These are phyloP conservation scores for Lydus trimaculatus DNA, from an alignment of 2,888 invertebrate species.

Conservation along the genomic window DNA sequence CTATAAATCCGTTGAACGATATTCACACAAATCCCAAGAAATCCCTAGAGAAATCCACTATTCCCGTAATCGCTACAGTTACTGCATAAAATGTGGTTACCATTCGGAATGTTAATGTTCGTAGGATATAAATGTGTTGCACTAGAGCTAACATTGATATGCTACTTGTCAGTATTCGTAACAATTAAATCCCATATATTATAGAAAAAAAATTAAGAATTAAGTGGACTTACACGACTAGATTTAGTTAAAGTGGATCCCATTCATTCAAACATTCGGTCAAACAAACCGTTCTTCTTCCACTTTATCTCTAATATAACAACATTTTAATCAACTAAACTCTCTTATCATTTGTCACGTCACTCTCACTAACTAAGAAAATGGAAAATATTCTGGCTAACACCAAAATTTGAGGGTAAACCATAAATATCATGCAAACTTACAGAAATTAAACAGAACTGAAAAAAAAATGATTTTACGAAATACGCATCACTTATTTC, in stretches of 20 bases:
- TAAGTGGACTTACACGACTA: conserved; percentile 58
- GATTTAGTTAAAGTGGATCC: conserved; percentile 63
- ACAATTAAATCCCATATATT: too few relatives aligned
- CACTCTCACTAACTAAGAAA: too few relatives aligned
- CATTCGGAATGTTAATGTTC: too few relatives aligned
- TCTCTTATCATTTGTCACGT: neutral
- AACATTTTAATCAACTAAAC: too few relatives aligned
- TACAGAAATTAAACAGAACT: neutral
- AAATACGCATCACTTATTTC: neutral
- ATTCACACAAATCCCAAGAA: neutral
- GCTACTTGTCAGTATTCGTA: too few relatives aligned
- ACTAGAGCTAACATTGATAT: too few relatives aligned
- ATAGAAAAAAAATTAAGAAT: neutral
- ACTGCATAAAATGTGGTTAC: neutral
- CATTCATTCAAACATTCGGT: conserved; percentile 54
- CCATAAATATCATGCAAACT: conserved; percentile 44
- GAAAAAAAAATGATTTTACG: neutral
- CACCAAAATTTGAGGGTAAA: conserved; percentile 31
- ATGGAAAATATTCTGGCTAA: too few relatives aligned
- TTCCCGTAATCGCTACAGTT: neutral
- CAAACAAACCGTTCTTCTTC: conserved; percentile 3
- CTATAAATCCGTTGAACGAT: neutral
- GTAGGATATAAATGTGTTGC: too few relatives aligned
- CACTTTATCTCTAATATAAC: too few relatives aligned
- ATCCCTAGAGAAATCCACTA: neutral